These are phyloP conservation scores for Botia kubotai DNA, from an alignment of 2,797 vertebrate genomes.

Conservation along the genomic window DNA sequence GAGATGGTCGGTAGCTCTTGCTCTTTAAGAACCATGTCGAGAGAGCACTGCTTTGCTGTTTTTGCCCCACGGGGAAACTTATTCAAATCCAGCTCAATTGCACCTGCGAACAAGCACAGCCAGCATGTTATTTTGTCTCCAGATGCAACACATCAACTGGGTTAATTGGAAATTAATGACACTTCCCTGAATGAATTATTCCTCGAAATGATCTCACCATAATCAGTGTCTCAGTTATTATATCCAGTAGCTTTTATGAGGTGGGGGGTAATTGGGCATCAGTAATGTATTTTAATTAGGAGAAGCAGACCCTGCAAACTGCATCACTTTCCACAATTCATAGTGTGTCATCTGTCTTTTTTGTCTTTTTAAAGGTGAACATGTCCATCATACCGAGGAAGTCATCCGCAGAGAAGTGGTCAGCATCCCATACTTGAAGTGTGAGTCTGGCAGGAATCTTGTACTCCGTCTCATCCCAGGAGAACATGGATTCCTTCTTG, in stretches of 20 bases:
- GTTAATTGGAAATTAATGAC: conserved; percentile 4
- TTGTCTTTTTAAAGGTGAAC: background rate
- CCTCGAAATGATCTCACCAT: background rate
- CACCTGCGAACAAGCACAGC: conserved; percentile 75
- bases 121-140: background rate
- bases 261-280: too few species aligned
- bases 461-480: conserved; percentile 98
- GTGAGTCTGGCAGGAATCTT: conserved; percentile 97
- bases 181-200: background rate
- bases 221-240: too few species aligned
- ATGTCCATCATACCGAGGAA: conserved; percentile 84
- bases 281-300: background rate
- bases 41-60: conserved; percentile 92
- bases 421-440: conserved; percentile 96
- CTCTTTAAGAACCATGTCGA: conserved; percentile 90
- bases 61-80: conserved; percentile 93
- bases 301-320: too few species aligned
- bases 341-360: too few species aligned
- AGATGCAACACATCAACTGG: background rate
- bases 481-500: conserved; percentile 99
- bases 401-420: conserved; percentile 97
- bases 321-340: too few species aligned
- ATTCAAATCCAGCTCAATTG: conserved; percentile 95
- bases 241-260: too few species aligned
- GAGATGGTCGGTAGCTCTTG: conserved; percentile 91